phyloP scores from a whole-genome alignment of 2,113 vertebrate species.

The Eulemur macaco region DNA sequence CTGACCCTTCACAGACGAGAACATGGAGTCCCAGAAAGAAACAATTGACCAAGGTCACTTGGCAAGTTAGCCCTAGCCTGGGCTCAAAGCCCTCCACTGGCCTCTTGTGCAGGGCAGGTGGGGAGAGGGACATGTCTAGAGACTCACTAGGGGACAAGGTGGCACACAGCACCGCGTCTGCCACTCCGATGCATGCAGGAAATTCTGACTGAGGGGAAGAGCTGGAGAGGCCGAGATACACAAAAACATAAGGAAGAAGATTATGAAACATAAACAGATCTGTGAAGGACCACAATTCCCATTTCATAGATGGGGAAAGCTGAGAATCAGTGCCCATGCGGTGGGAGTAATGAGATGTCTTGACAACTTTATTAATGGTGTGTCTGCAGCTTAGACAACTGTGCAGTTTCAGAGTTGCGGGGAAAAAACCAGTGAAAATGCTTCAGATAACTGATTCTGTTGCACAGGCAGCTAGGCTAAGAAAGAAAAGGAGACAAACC shows the following conservation, averaged over 20 bases:
- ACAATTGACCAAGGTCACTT: background rate
- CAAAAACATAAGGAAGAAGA: background rate
- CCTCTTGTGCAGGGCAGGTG: background rate
- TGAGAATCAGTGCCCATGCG: background rate
- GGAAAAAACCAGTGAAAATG: background rate
- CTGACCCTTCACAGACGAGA: background rate
- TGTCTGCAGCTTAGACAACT: background rate
- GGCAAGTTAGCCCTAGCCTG: background rate
- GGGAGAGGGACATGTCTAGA: background rate
- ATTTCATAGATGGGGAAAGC: background rate
- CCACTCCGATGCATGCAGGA: background rate
- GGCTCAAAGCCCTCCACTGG: background rate
- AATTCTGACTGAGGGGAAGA: background rate
- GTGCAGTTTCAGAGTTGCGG: background rate
- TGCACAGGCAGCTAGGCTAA: background rate
- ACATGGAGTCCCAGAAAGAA: background rate
- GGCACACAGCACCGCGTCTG: too few species aligned
- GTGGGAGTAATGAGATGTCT: background rate
- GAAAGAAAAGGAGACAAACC: background rate
- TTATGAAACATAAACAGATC: background rate
- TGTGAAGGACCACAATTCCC: background rate
- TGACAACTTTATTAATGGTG: background rate
- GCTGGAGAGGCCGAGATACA: too few species aligned
- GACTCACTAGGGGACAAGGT: fast-evolving
- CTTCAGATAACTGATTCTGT: background rate